These are phyloP conservation scores for Aplodontia rufa DNA, from an alignment of 2,113 vertebrate species.

Conservation along the genomic window DNA sequence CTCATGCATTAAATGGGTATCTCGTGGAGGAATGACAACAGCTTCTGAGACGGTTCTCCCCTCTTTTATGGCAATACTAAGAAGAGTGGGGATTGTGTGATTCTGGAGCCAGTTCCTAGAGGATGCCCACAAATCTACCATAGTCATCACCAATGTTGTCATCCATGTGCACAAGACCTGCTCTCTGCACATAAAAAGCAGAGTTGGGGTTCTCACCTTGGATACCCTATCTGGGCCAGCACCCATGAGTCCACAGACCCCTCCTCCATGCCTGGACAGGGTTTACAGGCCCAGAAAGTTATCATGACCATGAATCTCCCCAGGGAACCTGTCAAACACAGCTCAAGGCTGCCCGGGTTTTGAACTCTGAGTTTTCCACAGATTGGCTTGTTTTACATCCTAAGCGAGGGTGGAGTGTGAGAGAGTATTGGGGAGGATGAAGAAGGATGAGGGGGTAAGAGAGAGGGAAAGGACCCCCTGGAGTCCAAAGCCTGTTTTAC, in stretches of 20 bases:
- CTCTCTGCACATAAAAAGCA: not conserved
- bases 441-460: not conserved
- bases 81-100: not conserved
- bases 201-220: not conserved
- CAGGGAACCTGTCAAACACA: not conserved
- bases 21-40: too few species aligned
- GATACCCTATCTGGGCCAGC: not conserved
- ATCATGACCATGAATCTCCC: not conserved
- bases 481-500: not conserved
- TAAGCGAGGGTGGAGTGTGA: not conserved
- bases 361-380: conserved; percentile 58
- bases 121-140: not conserved
- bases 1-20: too few species aligned
- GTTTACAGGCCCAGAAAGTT: conserved; percentile 2
- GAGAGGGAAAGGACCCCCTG: not conserved
- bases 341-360: conserved; percentile 50
- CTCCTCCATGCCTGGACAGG: not conserved
- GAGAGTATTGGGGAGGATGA: not conserved
- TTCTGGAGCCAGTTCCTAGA: not conserved
- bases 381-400: conserved; percentile 41
- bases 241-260: not conserved
- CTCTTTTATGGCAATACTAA: not conserved
- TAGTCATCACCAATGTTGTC: not conserved
- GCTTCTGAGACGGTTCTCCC: too few species aligned
- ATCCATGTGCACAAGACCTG: not conserved